These are phyloP conservation scores for Halcyon leucocephala DNA, from an alignment of 2,797 vertebrate genomes.

Conservation along the genomic window DNA sequence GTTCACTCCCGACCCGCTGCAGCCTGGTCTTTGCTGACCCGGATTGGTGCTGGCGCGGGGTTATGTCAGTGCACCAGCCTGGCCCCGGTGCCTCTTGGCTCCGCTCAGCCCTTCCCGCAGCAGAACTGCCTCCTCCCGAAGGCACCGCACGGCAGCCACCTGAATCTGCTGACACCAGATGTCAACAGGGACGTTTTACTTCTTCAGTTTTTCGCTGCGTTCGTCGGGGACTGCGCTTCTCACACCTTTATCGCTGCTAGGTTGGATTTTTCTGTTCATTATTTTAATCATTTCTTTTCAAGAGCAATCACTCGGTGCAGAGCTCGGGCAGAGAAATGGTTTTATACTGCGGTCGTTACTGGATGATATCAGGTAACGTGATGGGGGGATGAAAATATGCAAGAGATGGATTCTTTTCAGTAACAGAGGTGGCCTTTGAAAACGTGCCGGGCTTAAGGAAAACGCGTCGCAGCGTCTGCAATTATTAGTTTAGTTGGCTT, in stretches of 20 bases:
- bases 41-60: accelerated
- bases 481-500: neutral
- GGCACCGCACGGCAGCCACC: neutral
- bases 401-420: neutral
- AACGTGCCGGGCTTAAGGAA: neutral
- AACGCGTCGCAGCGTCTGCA: accelerated
- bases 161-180: neutral
- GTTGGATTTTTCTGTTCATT: neutral
- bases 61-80: neutral
- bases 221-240: neutral
- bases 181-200: neutral
- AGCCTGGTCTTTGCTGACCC: accelerated
- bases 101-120: neutral
- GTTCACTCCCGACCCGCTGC: neutral
- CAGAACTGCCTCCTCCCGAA: neutral
- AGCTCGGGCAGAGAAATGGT: neutral
- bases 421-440: neutral
- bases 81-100: accelerated
- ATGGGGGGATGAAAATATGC: neutral
- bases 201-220: neutral
- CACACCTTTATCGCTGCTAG: neutral
- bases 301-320: accelerated
- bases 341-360: neutral
- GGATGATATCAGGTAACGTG: neutral
- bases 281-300: neutral